These are phyloP conservation scores for Oryctolagus cuniculus DNA, from an alignment of 2,113 vertebrate genomes.

Conservation along the genomic window mOryCun1.1 NC_091437.1:6765001-6765500, in stretches of 20 bases:
- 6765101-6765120: not conserved
- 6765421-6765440: not conserved
- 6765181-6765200: no score
- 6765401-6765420: not conserved
- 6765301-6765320: not conserved
- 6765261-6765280: not conserved
- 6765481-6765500: not conserved
- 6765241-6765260: not conserved
- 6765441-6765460: not conserved
- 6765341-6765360: not conserved
- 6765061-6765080: not conserved
- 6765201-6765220: no score
- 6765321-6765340: not conserved
- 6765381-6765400: accelerated
- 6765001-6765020: not conserved
- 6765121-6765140: not conserved
- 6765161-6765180: no score
- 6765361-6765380: not conserved
- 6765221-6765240: not conserved
- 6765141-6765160: not conserved
- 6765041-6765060: not conserved
- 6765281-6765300: not conserved
- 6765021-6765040: not conserved
- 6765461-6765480: not conserved
- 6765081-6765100: not conserved